phyloP scores from a whole-genome alignment of 2,113 vertebrate genomes.

The Campylomormyrus numenius region DNA sequence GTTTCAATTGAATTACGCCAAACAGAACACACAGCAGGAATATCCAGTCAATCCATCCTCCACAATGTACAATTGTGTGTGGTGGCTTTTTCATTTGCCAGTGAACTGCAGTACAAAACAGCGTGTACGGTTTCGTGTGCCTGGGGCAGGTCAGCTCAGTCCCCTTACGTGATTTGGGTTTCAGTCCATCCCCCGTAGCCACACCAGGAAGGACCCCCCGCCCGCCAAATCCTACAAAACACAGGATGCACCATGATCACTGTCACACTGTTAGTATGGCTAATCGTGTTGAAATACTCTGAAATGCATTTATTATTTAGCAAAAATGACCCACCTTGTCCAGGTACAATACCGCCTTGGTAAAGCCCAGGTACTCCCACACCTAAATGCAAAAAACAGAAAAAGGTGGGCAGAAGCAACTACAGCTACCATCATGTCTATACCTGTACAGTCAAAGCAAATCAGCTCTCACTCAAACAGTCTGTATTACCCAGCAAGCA shows the following conservation, averaged over 20 bases:
- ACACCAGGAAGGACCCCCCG: conserved; percentile 90
- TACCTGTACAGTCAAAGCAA: background rate
- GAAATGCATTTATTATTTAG: background rate
- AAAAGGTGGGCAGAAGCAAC: background rate
- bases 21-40: background rate
- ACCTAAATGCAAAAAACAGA: conserved; percentile 40
- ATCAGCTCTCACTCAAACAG: background rate
- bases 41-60: background rate
- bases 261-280: background rate
- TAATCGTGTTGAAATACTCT: background rate
- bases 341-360: conserved; percentile 59
- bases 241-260: background rate
- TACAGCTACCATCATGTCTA: background rate
- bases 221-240: conserved; percentile 66
- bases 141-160: background rate
- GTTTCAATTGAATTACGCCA: background rate
- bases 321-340: conserved; percentile 49
- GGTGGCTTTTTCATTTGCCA: background rate
- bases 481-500: background rate
- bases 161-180: conserved; percentile 65
- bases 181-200: conserved; percentile 78
- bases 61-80: background rate
- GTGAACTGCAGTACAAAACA: background rate
- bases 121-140: background rate
- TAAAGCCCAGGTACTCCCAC: conserved; percentile 65